Evolutionary conservation across 2,113 vertebrate genomes (phyloP), one percentile per base, ranked within the genome.

Genomic region (Crypturellus undulatus): DNA sequence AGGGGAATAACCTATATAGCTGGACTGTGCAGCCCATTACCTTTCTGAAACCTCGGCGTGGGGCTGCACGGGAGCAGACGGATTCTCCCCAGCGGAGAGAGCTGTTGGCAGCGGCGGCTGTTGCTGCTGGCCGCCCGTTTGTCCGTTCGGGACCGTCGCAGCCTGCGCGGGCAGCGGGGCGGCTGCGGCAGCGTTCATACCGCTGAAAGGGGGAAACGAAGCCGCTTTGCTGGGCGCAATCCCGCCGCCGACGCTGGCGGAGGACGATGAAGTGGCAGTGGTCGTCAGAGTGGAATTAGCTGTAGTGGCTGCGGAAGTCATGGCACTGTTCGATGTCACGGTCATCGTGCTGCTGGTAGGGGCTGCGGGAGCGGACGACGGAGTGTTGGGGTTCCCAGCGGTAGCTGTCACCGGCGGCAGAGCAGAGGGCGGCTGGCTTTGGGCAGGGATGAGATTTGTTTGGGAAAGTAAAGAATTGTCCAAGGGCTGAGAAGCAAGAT

Each of bases 401-500:
- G 85, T 92, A 90, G 94, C 96, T 76, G 97, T 36, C 95, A 96
- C 97, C 59, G 98, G 97, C 84, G 98, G 96, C 96, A 98, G 98
- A 70, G 98, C 92, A 83, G 99, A 97, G 82, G 97, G 92, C 8
- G 98, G 95, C 89, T 98, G 99, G 97, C 93, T 98, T 94, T 96
- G 91, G 78, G 97, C 94, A 79, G 98, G 92, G 56, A 98, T 89
- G 90, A 98, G 98, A 90, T 97, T 99, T 91, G 98, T 98, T 96
- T 99, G 99, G 51, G 98, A 98, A 90, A 99, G 98, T 58, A 99
- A 98, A 72, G 99, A 99, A 92, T 98, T 97, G 96, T 99, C 99
- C 97, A 99, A 96, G 90, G 98, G 97, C 97, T 99, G 99, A 52
- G 99, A 98, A 92, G 99, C 98, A 96, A 99, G 99, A 93, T 99